phyloP scores from a whole-genome alignment of 2,113 vertebrate species.

The Spizaetus ornatus region DNA sequence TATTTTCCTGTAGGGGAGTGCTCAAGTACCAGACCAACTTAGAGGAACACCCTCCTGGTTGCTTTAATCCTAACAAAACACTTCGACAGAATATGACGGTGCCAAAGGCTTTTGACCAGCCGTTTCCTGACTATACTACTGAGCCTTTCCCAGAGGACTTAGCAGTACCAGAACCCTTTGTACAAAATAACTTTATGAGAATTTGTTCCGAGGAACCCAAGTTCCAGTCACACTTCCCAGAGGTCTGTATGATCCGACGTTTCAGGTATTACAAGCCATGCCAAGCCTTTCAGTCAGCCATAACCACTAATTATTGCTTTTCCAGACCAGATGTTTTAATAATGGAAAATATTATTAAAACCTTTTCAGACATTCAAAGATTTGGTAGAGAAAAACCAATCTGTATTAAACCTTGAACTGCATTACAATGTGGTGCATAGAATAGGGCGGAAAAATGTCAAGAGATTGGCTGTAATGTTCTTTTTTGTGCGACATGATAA shows the following conservation, averaged over 20 bases:
- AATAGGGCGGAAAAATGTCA: neutral
- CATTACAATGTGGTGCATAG: neutral
- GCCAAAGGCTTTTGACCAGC: conserved; percentile 34
- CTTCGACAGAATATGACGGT: conserved; percentile 11
- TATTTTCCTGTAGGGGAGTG: conserved; percentile 79
- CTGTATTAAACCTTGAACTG: conserved; percentile 5
- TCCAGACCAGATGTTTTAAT: conserved; percentile 61
- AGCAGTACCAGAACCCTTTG: conserved; percentile 48
- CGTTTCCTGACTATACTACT: neutral
- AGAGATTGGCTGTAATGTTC: neutral
- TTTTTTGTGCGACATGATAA: neutral
- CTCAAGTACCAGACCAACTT: conserved; percentile 94
- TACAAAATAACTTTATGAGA: conserved; percentile 57
- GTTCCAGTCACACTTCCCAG: conserved; percentile 89
- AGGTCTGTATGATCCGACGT: conserved; percentile 79
- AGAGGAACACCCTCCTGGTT: conserved; percentile 90
- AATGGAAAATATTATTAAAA: conserved; percentile 60
- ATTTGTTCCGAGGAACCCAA: conserved; percentile 84
- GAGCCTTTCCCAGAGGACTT: conserved; percentile 25
- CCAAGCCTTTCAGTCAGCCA: conserved; percentile 51
- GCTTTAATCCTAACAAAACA: conserved; percentile 80
- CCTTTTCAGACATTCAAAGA: conserved; percentile 16
- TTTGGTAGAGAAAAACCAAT: conserved; percentile 6
- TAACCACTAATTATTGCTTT: conserved; percentile 56
- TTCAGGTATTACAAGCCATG: conserved; percentile 43